Evolutionary conservation across 2,888 invertebrate species (phyloP).

Genomic region (Ormyrus pomaceus): DNA sequence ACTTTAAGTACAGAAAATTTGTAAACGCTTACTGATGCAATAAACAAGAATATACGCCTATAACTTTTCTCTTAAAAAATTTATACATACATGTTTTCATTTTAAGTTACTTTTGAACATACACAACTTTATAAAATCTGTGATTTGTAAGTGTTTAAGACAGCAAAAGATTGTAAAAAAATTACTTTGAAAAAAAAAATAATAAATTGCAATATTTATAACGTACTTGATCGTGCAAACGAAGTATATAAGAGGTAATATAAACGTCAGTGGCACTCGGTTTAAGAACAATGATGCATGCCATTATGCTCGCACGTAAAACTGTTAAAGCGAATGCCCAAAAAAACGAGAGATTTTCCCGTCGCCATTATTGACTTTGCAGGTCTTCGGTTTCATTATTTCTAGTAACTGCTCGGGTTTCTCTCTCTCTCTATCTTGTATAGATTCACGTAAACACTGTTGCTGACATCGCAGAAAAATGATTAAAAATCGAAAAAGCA

Average conservation of each 20-base stretch:
- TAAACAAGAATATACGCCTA: constrained; percentile 44
- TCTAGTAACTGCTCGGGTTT: constrained; percentile 39
- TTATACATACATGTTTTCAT: constrained; percentile 31
- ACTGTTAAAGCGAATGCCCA: constrained; percentile 45
- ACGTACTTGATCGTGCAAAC: constrained; percentile 29
- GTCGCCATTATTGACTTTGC: constrained; percentile 17
- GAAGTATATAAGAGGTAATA: constrained; percentile 41
- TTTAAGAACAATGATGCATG: constrained; percentile 40
- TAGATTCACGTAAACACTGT: constrained; percentile 33
- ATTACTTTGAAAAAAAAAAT: constrained; percentile 33
- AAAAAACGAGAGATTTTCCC: constrained; percentile 45
- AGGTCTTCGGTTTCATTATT: constrained; percentile 48
- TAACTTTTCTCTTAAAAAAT: constrained; percentile 47
- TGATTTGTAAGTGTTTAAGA: constrained; percentile 17
- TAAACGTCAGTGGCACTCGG: constrained; percentile 44
- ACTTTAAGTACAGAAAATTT: constrained; percentile 49
- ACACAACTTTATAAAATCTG: constrained; percentile 14
- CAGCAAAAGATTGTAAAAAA: constrained; percentile 14
- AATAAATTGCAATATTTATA: constrained; percentile 27
- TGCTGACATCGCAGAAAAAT: constrained; percentile 35
- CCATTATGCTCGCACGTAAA: constrained; percentile 36
- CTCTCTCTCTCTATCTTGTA: constrained; percentile 42
- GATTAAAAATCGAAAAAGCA: constrained; percentile 20
- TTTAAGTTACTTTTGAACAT: constrained; percentile 40
- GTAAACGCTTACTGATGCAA: constrained; percentile 45